A percentile compares a stretch with the other conserved stretches of the same genome.
Conservation (phyloP, 2,113 vertebrate genomes). For the Alouatta palliata region DNA sequence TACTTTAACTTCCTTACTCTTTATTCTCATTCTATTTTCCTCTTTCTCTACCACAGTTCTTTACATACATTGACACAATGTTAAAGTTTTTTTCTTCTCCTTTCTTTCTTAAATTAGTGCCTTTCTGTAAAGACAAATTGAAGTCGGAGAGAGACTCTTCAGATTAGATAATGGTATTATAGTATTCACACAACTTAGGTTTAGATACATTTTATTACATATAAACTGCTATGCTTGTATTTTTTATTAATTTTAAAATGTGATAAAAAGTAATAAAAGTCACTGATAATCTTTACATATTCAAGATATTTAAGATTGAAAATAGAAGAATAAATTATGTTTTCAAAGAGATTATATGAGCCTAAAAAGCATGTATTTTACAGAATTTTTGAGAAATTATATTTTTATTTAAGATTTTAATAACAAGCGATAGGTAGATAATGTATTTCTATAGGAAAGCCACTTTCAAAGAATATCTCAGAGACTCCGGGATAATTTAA, state of each 20-base stretch:
- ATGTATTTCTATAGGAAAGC: constrained; percentile 45
- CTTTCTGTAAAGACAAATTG: accelerated
- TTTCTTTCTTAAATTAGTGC: not conserved
- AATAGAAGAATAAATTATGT: constrained; percentile 44
- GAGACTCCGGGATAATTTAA: constrained; percentile 55
- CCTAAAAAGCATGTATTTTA: constrained; percentile 62
- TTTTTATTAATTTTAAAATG: constrained; percentile 56
- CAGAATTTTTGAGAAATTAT: constrained; percentile 70
- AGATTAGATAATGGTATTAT: not conserved
- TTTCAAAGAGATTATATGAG: constrained; percentile 62
- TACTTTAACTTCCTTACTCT: not conserved
- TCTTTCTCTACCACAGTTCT: not conserved
- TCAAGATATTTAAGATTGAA: not conserved
- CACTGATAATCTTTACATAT: constrained; percentile 15
- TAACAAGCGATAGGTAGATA: not conserved
- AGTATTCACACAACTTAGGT: not conserved
- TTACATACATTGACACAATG: not conserved
- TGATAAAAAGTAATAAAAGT: constrained; percentile 63
- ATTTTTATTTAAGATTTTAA: constrained; percentile 59
- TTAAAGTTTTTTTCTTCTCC: not conserved
- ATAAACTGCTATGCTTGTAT: constrained; percentile 36
- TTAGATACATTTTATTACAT: not conserved
- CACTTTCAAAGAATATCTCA: constrained; percentile 64
- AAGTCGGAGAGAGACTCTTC: not conserved
- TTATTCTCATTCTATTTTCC: not conserved